Base-by-base conservation (phyloP, 2,888 invertebrate species). In the Nemotelus nigrinus region DNA sequence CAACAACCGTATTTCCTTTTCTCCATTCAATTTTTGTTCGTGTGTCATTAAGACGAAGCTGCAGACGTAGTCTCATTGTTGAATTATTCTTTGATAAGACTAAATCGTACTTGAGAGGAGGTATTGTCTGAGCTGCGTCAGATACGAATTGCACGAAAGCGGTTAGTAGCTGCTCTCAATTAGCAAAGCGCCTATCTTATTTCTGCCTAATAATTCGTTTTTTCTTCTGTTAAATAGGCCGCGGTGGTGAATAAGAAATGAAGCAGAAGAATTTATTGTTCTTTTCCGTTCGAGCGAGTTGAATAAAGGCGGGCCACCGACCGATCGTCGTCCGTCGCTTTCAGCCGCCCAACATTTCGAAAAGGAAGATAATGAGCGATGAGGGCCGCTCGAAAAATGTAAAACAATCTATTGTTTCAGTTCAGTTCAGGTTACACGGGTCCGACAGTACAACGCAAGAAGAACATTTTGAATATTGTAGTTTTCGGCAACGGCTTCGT, bases 281-380 rank as follows among this genome's bases (percentile, higher is more conserved):
- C 43, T 55, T 41, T 70, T 70, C 70, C 70, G 70, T 55, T 3
- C 47, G 55, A 3, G 55, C 45, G n/a, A 53, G 68, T 53, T 25
- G 25, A 25, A 25, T 25, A 25, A 25, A 25, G 25, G 25, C 25
- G 25, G 25, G 25, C 25, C 25, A 25, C 25, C 25, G 25, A 25
- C 25, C 25, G 25, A 25, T 2, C 3, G 50, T 1, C 44, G 10
- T 10, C 47, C 47, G 45, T 65, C 47, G 65, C 47, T 65, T 65
- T 45, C 44, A 45, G 44, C 8, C 3, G 8, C 63, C 25, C 25
- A 25, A 25, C 7, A 68, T 68, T 50, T 39, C 58, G 10, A 58
- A 68, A 39, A 47, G 4, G 48, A 25, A 68, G 50, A 53, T 70
- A 70, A 70, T 70, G 70, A 70, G 70, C 70, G 55, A 70, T 70